Base-by-base conservation (phyloP, 1,140 invertebrate genomes). In the Ips nitidus region DNA sequence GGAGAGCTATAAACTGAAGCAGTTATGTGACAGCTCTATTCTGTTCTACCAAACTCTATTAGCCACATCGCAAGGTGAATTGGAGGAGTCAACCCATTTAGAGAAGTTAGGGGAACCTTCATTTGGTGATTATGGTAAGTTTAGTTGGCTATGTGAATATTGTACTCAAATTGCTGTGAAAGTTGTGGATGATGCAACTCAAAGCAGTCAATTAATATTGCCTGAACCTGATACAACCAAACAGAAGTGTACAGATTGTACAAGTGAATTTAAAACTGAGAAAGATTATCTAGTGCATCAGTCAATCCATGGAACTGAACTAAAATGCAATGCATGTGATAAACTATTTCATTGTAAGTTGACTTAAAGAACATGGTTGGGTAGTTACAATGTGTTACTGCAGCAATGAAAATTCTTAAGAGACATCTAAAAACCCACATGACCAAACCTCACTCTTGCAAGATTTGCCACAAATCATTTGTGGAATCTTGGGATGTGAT, bases 401-500 rank as follows among this genome's bases (percentile, higher is more conserved):
- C 52, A 67, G 66, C 66, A 39, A 52, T 52, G 40, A 62, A 69
- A 58, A 8, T 7, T 39, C 40, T 69, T 38, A 69, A 56, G 39
- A 39, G 60, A 37, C 67, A 69, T 45, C 42, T 62, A 6, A 62
- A 69, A 56, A 69, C 52, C 36, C 67, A 69, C 8, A 62, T 69
- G 52, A 63, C 42, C 0, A 69, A 69, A 58, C 41, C 59, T 39
- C 67, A 69, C 37, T 41, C 8, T 0, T 69, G 66, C 53, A 58
- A 42, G 4, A 55, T 69, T 38, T 69, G 66, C 41, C 41, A 61
- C 57, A 62, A 69, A 43, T 37, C 41, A 3, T 69, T 61, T 55
- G 22, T 37, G 6, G 66, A 61, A 61, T 52, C 45, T 37, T 37
- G 22, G 8, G 66, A 43, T 42, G 8, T 62, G 36, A n/a, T 4